A percentile compares a stretch with the other conserved stretches of the same genome.
Evolutionary conservation across 2,888 invertebrate species (phyloP).

Genomic region (Rutpela maculata): DNA sequence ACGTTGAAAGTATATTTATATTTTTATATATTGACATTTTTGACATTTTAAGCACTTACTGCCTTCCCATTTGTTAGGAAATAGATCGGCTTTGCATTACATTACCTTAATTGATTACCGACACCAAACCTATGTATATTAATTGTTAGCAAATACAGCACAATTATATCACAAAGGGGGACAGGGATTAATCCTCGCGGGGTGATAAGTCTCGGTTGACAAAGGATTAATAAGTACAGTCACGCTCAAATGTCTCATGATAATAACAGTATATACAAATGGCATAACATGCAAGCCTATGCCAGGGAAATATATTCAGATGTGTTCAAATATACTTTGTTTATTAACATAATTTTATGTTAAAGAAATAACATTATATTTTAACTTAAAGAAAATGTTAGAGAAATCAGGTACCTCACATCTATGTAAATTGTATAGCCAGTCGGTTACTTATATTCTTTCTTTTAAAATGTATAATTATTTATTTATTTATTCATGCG

Average conservation of each 20-base stretch:
- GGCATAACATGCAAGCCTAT: background rate
- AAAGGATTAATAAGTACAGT: constrained; percentile 18
- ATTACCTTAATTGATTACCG: background rate
- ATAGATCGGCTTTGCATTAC: background rate
- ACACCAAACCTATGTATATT: constrained; percentile 9
- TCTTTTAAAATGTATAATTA: no score
- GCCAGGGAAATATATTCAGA: background rate
- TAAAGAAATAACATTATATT: no score
- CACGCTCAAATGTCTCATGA: background rate
- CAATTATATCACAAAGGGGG: background rate
- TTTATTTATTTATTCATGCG: no score
- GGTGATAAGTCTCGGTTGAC: background rate
- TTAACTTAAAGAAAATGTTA: no score
- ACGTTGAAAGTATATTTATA: no score
- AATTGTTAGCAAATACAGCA: constrained; percentile 11
- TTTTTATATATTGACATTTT: no score
- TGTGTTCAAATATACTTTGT: background rate
- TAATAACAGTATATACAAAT: background rate
- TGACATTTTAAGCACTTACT: background rate
- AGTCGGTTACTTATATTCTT: no score
- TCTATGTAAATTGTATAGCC: no score
- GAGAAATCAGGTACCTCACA: no score
- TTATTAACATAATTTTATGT: no score
- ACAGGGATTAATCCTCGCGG: constrained; percentile 5
- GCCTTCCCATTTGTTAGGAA: background rate